Evolutionary conservation across 2,113 vertebrate genomes (phyloP), one percentile per base, ranked within the genome.

Genomic region (Oryzias woworae): DNA sequence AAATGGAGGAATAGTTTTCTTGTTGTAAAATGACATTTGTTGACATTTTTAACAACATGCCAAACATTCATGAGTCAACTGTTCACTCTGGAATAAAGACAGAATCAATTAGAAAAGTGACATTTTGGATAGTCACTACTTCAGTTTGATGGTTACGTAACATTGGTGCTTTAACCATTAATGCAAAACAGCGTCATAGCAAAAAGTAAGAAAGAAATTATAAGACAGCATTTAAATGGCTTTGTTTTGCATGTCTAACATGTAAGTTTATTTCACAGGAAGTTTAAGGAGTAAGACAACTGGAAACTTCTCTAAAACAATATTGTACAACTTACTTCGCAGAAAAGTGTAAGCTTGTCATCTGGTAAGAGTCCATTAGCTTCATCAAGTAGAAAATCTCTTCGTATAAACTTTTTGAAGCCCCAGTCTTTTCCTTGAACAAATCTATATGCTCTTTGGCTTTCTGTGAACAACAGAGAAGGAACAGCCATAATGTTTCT

Each of bases 381-480:
- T 93, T 98, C 96, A 87, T 99, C 97, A 58, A 99, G 95, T 77
- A 99, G 95, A 90, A 99, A 98, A 89, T 99, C 97, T 91, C 97
- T 94, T 83, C 96, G 89, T 86, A 99, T 99, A 86, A 98, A 99
- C 86, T 99, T 99, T 92, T 99, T 98, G 92, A 99, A 99, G 53
- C 97, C 97, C 97, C 97, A 99, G 89, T 98, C 97, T 85, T 98
- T 99, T 80, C 97, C 96, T 92, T 99, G 97, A 78, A 98, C 96
- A 93, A 99, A 99, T 82, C 97, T 94, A 93, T 99, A 98, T 0
- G 97, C 96, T 96, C 96, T 96, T 95, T 99, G 96, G 95, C 97
- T 99, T 94, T 99, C 96, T 98, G 90, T 70, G 75, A 71, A 7
- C 48, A 58, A 44, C 43, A 48, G 41, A 41, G 1, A 55, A 68